These are phyloP conservation scores for Drosophila kohkoa DNA, from an alignment of 1,140 invertebrate genomes.

Conservation along the genomic window DNA sequence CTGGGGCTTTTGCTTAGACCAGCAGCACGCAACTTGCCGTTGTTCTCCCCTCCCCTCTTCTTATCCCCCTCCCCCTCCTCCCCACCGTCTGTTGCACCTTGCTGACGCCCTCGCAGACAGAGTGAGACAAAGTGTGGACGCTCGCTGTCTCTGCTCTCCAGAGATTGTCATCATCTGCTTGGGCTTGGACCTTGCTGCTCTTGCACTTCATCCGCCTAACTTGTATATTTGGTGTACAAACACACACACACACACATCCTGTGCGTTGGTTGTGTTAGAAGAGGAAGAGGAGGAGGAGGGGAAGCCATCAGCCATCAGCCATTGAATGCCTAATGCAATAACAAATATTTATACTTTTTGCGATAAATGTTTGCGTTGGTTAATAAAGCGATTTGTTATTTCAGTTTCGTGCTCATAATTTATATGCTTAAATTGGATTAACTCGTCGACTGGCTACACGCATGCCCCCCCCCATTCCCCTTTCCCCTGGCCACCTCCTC, in stretches of 20 bases:
- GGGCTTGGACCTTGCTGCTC: not conserved
- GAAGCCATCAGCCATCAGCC: slow-evolving; percentile 12
- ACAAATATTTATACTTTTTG: slow-evolving; percentile 84
- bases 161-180: slow-evolving; percentile 68
- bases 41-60: not conserved
- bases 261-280: slow-evolving; percentile 25
- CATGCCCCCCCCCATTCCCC: slow-evolving; percentile 8
- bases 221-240: slow-evolving; percentile 28
- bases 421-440: slow-evolving; percentile 81
- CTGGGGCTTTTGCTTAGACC: slow-evolving; percentile 31
- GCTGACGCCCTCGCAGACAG: not conserved
- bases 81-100: no score
- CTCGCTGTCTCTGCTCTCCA: slow-evolving; percentile 33
- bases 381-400: slow-evolving; percentile 84
- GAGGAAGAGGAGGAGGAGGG: not conserved
- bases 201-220: slow-evolving; percentile 14
- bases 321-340: slow-evolving; percentile 72
- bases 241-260: slow-evolving; percentile 16
- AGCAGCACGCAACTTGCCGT: slow-evolving; percentile 22
- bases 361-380: slow-evolving; percentile 83
- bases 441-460: slow-evolving; percentile 52
- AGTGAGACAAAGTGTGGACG: not conserved
- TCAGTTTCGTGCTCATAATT: slow-evolving; percentile 74
- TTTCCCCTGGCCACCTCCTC: not conserved
- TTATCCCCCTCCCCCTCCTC: no score